Evolutionary conservation across 2,113 vertebrate genomes (phyloP), one percentile per base, ranked within the genome.

Genomic region (Peromyscus maniculatus): DNA sequence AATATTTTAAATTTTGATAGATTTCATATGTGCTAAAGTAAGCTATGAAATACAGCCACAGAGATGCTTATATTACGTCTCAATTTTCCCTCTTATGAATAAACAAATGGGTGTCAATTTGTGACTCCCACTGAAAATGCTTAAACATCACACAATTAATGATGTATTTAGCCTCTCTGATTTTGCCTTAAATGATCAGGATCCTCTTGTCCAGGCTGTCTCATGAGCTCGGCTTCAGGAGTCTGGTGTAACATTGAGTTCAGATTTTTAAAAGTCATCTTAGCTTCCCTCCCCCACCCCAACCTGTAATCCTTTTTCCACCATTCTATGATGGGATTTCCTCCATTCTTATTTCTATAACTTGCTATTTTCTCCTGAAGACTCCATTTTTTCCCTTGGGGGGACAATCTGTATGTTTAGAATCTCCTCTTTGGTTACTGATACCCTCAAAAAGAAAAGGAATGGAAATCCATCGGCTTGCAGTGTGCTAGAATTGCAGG

Each of bases 1-100:
- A 96, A 91, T 87, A 88, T 96, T 96, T 94, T 93, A 91, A 71
- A 94, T 93, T 91, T 95, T 87, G 82, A 89, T 93, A 64, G 16
- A 43, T 95, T 95, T 96, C 24, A 36, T 77, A 55, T 59, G 75
- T 91, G 91, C 84, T 83, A 87, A 93, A 79, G 80, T 46, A 71
- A 69, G 64, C 94, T 72, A 31, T 83, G 55, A 96, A 96, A 96
- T 28, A 72, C 21, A 94, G 19, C 64, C 72, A 11, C 77, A 36
- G 66, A 91, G 88, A 79, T 59, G 33, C 82, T 95, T 67, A 80
- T 36, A 12, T 69, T 78, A 21, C 59, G 89, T 28, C 66, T 89
- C 49, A 2, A 43, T 80, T 87, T 96, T 91, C 87, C 22, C 46
- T 11, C 9, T 89, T 80, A 36, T 71, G 78, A 64, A 89, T 90